phyloP scores from a whole-genome alignment of 2,888 invertebrate species.

The Adineta ricciae region DNA sequence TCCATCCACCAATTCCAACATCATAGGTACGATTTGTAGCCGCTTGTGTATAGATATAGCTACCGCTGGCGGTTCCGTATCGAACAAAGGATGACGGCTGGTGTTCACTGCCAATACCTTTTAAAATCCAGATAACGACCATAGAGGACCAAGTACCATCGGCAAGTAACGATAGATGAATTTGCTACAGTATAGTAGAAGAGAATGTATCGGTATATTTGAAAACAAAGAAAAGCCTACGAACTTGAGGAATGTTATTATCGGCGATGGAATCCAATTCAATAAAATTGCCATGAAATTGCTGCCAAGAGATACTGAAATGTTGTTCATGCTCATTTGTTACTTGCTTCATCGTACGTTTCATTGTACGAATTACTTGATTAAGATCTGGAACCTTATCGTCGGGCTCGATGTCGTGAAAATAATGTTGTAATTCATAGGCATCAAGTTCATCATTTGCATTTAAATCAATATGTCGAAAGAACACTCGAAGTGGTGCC shows the following conservation, averaged over 20 bases:
- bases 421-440: neutral
- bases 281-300: neutral
- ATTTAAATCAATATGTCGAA: neutral
- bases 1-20: neutral
- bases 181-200: neutral
- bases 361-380: neutral
- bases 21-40: neutral
- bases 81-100: neutral
- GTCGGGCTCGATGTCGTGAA: neutral
- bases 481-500: neutral
- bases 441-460: neutral
- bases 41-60: neutral
- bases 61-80: neutral
- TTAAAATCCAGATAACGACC: neutral
- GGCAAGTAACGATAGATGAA: neutral
- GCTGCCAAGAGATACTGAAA: neutral
- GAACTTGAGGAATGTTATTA: neutral
- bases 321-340: neutral
- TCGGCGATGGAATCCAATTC: neutral
- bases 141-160: neutral
- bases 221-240: neutral
- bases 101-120: neutral
- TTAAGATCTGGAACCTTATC: neutral
- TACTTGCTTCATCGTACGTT: neutral
- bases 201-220: neutral